A percentile compares a stretch with the other conserved stretches of the same genome.
Evolutionary conservation across 2,888 invertebrate genomes (phyloP).

Genomic region (Athripsodes cinereus): DNA sequence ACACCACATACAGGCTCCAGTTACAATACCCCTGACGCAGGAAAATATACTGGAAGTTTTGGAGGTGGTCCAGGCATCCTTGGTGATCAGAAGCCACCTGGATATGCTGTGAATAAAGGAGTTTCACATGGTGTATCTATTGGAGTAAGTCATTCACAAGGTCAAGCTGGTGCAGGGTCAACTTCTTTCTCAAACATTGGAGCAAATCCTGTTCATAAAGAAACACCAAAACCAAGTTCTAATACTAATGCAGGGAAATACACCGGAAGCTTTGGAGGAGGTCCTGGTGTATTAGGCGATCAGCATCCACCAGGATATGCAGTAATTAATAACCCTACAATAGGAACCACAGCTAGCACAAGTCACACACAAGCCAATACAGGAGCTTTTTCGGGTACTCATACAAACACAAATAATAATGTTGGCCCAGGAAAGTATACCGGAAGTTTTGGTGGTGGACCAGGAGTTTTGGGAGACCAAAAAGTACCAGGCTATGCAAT

Average conservation of each 20-base stretch:
- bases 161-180: neutral
- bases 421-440: constrained; percentile 28
- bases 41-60: constrained; percentile 34
- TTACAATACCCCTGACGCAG: constrained; percentile 1
- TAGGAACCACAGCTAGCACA: neutral
- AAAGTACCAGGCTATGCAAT: constrained; percentile 21
- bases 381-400: neutral
- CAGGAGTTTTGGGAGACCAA: constrained; percentile 33
- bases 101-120: constrained; percentile 9
- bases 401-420: neutral
- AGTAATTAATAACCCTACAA: neutral
- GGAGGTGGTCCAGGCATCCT: constrained; percentile 36
- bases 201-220: neutral
- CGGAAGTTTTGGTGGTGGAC: constrained; percentile 35
- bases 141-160: too few relatives aligned
- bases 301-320: constrained; percentile 26
- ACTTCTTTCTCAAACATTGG: neutral
- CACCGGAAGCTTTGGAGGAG: constrained; percentile 35
- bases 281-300: constrained; percentile 33
- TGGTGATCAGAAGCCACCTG: constrained; percentile 27
- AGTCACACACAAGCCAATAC: neutral
- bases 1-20: too few relatives aligned
- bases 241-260: constrained; percentile 30
- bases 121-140: too few relatives aligned
- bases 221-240: too few relatives aligned